Evolutionary conservation across 2,888 invertebrate genomes (phyloP).

Genomic region (Schizaphis graminum): DNA sequence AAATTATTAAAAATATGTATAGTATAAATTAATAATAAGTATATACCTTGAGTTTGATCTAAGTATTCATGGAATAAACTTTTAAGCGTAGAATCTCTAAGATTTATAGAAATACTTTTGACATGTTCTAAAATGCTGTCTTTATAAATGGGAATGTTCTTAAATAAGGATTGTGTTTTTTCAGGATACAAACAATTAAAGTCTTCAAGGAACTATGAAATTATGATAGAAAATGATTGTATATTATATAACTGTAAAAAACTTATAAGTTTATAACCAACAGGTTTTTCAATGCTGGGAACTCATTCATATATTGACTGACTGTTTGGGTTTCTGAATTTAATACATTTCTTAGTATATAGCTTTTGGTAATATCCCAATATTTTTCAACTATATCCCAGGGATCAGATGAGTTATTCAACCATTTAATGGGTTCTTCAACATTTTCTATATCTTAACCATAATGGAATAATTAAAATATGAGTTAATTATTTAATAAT

Average conservation of each 20-base stretch:
- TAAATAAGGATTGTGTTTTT: conserved; percentile 5
- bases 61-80: neutral
- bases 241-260: neutral
- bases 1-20: neutral
- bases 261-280: neutral
- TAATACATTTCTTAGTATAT: neutral
- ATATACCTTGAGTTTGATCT: neutral
- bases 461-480: neutral
- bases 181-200: neutral
- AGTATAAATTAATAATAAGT: neutral
- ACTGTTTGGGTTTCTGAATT: neutral
- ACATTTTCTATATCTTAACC: neutral
- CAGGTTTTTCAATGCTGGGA: neutral
- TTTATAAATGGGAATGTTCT: conserved; percentile 9
- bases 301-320: neutral
- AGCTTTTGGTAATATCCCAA: neutral
- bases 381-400: neutral
- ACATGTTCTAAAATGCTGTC: neutral
- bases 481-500: neutral
- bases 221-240: neutral
- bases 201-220: conserved; percentile 6
- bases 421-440: neutral
- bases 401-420: neutral
- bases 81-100: conserved; percentile 8
- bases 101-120: conserved; percentile 3